These are phyloP conservation scores for Nilaparvata lugens DNA, from an alignment of 1,140 invertebrate species.

Conservation along the genomic window DNA sequence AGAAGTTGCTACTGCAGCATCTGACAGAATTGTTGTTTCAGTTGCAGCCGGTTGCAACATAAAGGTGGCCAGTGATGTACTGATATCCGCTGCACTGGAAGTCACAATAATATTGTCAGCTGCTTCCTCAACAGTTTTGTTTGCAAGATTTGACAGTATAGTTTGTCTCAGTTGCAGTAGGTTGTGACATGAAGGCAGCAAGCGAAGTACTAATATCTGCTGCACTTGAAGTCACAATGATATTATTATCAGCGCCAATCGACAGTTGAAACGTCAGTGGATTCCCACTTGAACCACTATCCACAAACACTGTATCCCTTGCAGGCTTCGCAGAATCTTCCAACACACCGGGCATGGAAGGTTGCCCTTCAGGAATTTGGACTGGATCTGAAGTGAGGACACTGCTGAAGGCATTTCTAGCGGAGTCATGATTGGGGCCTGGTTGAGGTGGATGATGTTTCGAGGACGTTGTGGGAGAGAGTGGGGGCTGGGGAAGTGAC, in stretches of 20 bases:
- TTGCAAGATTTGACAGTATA: too few relatives aligned
- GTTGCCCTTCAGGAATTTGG: slow-evolving; percentile 6
- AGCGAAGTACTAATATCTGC: background rate
- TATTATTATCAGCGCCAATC: slow-evolving; percentile 5
- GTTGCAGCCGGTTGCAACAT: too few relatives aligned
- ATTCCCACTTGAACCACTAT: background rate
- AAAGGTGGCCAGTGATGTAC: too few relatives aligned
- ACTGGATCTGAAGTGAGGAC: background rate
- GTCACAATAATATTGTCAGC: too few relatives aligned
- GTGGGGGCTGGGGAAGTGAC: slow-evolving; percentile 32
- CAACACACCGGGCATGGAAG: slow-evolving; percentile 6
- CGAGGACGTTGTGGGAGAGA: slow-evolving; percentile 45
- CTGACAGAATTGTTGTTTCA: too few relatives aligned
- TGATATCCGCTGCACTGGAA: too few relatives aligned
- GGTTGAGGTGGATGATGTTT: slow-evolving; percentile 60
- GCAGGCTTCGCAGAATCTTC: slow-evolving; percentile 1
- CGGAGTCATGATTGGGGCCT: slow-evolving; percentile 66
- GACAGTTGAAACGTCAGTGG: slow-evolving; percentile 6
- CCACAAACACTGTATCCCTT: slow-evolving; percentile 8
- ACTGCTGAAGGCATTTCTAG: slow-evolving; percentile 48
- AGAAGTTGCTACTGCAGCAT: too few relatives aligned
- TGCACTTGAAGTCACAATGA: slow-evolving; percentile 3
- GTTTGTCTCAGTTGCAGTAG: too few relatives aligned
- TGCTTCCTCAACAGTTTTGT: too few relatives aligned
- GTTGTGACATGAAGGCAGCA: too few relatives aligned